A percentile compares a stretch with the other conserved stretches of the same genome.
These are phyloP conservation scores for Zaprionus lachaisei DNA, from an alignment of 1,140 invertebrate species.

Conservation along the genomic window DNA sequence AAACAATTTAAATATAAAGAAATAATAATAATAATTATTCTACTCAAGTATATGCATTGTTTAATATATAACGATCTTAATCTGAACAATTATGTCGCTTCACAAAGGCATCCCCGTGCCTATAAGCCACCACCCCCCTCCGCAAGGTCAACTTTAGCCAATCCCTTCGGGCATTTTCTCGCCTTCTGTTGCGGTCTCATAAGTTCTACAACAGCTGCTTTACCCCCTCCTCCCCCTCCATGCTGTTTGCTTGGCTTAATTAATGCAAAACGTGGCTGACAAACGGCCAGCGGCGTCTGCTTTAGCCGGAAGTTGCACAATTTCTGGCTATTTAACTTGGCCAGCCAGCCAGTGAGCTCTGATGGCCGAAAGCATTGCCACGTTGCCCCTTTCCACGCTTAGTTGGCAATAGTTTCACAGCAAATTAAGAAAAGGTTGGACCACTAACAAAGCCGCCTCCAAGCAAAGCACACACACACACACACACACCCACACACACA, in stretches of 20 bases:
- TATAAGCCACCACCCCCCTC: background rate
- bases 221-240: background rate
- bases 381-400: conserved; percentile 41
- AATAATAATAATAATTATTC: too few relatives aligned
- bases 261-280: conserved; percentile 65
- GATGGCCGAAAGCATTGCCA: conserved; percentile 39
- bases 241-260: conserved; percentile 48
- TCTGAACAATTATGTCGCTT: too few relatives aligned
- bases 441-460: conserved; percentile 30
- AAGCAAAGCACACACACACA: conserved; percentile 11
- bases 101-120: too few relatives aligned
- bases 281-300: conserved; percentile 68
- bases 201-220: conserved; percentile 16
- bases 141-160: background rate
- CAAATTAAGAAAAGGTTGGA: conserved; percentile 83
- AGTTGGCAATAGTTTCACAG: conserved; percentile 83
- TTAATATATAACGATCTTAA: too few relatives aligned
- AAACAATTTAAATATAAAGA: too few relatives aligned
- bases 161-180: conserved; percentile 18
- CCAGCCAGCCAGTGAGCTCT: conserved; percentile 20
- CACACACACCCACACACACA: too few relatives aligned
- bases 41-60: too few relatives aligned
- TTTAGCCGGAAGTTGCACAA: conserved; percentile 71
- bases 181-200: conserved; percentile 24
- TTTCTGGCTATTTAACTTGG: conserved; percentile 63